phyloP scores from a whole-genome alignment of 2,113 vertebrate species.

The Daubentonia madagascariensis region DNA sequence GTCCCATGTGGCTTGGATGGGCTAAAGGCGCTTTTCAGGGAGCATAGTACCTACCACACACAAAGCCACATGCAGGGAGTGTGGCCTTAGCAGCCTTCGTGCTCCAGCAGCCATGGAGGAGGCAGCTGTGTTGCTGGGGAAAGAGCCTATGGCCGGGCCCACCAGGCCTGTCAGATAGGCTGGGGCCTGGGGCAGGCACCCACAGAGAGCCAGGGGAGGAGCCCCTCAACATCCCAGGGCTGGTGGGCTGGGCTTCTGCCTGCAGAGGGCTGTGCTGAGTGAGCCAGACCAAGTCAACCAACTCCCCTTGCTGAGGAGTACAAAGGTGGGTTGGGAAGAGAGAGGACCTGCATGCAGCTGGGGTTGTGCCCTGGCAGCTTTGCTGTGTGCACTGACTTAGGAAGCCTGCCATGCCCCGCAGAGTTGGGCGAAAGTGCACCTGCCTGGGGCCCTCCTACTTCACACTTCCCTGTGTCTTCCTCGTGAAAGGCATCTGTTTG shows the following conservation, averaged over 20 bases:
- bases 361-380: neutral
- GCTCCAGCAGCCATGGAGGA: neutral
- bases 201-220: neutral
- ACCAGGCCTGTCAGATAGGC: neutral
- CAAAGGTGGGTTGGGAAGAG: neutral
- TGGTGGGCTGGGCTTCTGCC: neutral
- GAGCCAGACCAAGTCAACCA: neutral
- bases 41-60: neutral
- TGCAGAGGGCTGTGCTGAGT: neutral
- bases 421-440: neutral
- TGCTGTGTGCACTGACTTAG: neutral
- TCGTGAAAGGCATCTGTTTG: neutral
- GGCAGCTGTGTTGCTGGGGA: too few relatives aligned
- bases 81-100: neutral
- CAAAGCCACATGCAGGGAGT: too few relatives aligned
- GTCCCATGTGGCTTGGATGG: neutral
- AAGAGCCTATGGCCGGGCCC: too few relatives aligned
- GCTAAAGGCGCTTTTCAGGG: neutral
- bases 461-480: neutral
- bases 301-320: neutral
- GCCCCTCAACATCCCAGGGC: neutral
- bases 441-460: neutral
- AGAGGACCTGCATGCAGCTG: accelerated
- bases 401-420: neutral
- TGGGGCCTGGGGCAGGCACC: neutral